These are phyloP conservation scores for Heteractis magnifica DNA, from an alignment of 92 coral and sea anemone species.

Conservation along the genomic window DNA sequence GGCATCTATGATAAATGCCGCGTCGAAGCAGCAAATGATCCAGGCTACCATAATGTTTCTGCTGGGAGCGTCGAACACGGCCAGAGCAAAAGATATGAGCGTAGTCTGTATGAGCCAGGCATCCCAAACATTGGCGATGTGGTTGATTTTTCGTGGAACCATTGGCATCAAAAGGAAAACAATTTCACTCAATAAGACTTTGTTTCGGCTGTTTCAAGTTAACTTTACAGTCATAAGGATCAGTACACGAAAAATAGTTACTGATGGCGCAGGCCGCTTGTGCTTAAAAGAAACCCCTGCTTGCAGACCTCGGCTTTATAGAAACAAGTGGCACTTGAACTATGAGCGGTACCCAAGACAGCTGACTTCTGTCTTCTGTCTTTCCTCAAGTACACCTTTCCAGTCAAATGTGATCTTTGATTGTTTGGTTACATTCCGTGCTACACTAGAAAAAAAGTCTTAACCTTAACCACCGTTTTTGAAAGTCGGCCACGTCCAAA, in stretches of 20 bases:
- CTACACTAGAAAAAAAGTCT: neutral
- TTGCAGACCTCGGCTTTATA: too few species aligned
- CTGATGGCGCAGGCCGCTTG: too few species aligned
- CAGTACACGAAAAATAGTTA: too few species aligned
- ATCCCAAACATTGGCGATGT: slow-evolving; percentile 14
- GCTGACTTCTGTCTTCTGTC: too few species aligned
- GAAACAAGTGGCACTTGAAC: too few species aligned
- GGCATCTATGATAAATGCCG: slow-evolving; percentile 18
- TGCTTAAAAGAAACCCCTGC: too few species aligned
- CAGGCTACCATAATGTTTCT: slow-evolving; percentile 15
- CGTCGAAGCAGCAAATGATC: slow-evolving; percentile 13
- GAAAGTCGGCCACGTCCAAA: neutral
- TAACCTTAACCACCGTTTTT: neutral
- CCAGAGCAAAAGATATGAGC: slow-evolving; percentile 1
- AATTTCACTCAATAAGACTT: too few species aligned
- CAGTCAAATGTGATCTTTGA: too few species aligned
- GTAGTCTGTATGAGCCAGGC: slow-evolving; percentile 26
- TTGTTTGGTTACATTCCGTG: neutral
- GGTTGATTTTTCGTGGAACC: neutral
- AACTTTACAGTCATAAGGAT: too few species aligned
- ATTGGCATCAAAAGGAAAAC: neutral
- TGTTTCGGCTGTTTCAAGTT: too few species aligned
- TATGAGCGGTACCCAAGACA: too few species aligned
- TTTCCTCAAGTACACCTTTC: too few species aligned
- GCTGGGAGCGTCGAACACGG: slow-evolving; percentile 4